A percentile compares a stretch with the other conserved stretches of the same genome.
These are phyloP conservation scores for Heliconius ethilla DNA, from an alignment of 2,888 invertebrate genomes.

Conservation along the genomic window DNA sequence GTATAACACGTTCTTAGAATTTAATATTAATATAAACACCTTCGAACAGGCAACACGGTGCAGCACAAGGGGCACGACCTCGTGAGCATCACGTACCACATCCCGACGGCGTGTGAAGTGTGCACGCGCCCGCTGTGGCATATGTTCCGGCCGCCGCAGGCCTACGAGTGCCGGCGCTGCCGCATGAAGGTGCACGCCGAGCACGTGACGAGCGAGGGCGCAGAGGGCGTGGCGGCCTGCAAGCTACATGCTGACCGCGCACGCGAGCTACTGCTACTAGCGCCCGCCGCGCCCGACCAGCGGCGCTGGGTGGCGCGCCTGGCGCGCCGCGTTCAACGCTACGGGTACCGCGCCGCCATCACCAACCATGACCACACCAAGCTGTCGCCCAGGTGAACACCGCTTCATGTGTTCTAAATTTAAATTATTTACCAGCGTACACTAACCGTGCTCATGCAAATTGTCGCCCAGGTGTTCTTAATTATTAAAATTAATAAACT, in stretches of 20 bases:
- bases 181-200: constrained; percentile 98
- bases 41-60: constrained; percentile 81
- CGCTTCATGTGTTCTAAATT: too few species aligned
- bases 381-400: constrained; percentile 51
- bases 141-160: constrained; percentile 98
- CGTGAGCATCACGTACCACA: constrained; percentile 97
- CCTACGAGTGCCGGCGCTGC: constrained; percentile 98
- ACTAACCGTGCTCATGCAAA: too few species aligned
- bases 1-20: not conserved
- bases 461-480: too few species aligned
- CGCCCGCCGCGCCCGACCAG: constrained; percentile 92
- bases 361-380: constrained; percentile 79
- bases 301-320: constrained; percentile 96
- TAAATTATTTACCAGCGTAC: too few species aligned
- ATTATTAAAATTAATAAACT: too few species aligned
- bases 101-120: constrained; percentile 98
- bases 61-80: constrained; percentile 97
- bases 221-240: constrained; percentile 91
- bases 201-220: constrained; percentile 90
- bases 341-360: constrained; percentile 96
- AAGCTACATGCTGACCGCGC: constrained; percentile 98
- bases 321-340: constrained; percentile 95
- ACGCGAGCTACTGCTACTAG: constrained; percentile 95
- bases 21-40: too few species aligned
- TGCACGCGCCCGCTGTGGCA: constrained; percentile 98